Percentiles rank a stretch among this genome's conserved stretches.
These are phyloP conservation scores for Orycteropus afer DNA, from an alignment of 2,113 vertebrate species.

Conservation along the genomic window DNA sequence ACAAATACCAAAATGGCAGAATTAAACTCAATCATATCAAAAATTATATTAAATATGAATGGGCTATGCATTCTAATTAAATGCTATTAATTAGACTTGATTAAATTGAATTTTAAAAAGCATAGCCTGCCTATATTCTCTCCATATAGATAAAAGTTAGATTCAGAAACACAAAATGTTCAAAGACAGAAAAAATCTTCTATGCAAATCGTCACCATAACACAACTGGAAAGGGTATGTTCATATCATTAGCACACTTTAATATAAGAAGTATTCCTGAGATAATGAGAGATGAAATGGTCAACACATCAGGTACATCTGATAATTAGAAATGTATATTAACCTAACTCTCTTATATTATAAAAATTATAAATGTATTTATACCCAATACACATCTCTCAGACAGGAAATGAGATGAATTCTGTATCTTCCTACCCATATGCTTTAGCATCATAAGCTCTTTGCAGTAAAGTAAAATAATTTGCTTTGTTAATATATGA, in stretches of 20 bases:
- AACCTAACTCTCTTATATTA: not conserved
- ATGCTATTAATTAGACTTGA: not conserved
- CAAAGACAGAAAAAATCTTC: not conserved
- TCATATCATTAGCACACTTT: not conserved
- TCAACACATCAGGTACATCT: not conserved
- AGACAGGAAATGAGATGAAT: not conserved
- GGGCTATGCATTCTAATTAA: not conserved
- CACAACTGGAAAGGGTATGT: not conserved
- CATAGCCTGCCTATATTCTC: not conserved
- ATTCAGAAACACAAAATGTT: not conserved
- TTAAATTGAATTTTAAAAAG: not conserved
- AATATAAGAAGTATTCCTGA: not conserved
- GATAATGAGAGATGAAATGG: not conserved
- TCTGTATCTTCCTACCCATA: not conserved
- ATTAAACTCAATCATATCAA: not conserved
- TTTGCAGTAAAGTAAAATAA: not conserved
- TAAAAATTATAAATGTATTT: not conserved
- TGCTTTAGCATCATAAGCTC: not conserved
- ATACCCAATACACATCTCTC: not conserved
- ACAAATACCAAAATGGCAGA: not conserved
- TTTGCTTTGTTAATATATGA: not conserved
- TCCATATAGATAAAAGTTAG: not conserved
- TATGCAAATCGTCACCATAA: not conserved
- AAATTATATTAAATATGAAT: constrained; percentile 11
- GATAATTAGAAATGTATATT: not conserved